Evolutionary conservation across 2,113 vertebrate species (phyloP), one percentile per base, ranked within the genome.

Genomic region (Siniperca knerii): DNA sequence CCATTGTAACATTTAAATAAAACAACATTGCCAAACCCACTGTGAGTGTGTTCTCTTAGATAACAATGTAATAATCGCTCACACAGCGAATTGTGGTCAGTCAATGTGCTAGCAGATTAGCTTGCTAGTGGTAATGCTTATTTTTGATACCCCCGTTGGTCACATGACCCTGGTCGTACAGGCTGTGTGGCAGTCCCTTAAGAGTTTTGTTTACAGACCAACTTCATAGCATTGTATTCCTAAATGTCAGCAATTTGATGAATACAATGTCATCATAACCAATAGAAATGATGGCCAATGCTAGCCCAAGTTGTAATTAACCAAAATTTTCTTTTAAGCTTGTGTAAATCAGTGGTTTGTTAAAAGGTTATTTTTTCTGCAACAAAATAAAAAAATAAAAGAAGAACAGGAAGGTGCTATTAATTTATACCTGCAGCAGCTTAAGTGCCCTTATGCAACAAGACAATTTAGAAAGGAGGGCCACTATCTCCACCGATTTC

Each of bases 361-460:
- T 37, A 25, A 25, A 29, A 42, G 33, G 11, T 46, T 12, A 0
- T 66, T 66, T 78, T 74, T 6, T 37, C 52, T 9, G 48, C 16
- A 40, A 42, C 8, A 55, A 25, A 76, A 25, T 6, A 48, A 10
- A 37, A 25, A 55, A n/a, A 37, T 8, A 40, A 6, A 40, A 71
- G 11, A 54, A 52, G 20, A 9, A 33, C 3, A 44, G 37, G 23
- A 12, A 8, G 37, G 50, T 21, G 25, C 50, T 20, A 35, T 57
- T 42, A 29, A 84, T 50, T 71, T 40, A 29, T 12, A 67, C 33
- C 58, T 78, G 62, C 33, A 68, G 42, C 8, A 12, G 60, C 68
- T 25, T 68, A 79, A 79, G 76, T 48, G 61, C 61, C 40, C 15
- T 46, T 23, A 58, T 25, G 12, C 18, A 70, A 71, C n/a, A 13